These are phyloP conservation scores for Apocheima hispidaria DNA, from an alignment of 2,888 invertebrate species.

Conservation along the genomic window DNA sequence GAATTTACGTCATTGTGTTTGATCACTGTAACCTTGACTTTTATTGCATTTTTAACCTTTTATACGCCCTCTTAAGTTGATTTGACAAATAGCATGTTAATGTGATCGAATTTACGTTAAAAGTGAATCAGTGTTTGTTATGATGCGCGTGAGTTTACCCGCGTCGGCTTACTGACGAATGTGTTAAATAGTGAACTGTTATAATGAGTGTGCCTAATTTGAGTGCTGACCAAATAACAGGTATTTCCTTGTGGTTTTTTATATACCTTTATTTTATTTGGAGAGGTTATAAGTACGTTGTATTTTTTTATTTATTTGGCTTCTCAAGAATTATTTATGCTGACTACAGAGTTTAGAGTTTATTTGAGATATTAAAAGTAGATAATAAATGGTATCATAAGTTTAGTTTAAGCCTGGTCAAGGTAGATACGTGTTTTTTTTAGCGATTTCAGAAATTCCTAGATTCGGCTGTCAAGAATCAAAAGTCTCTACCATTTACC, in stretches of 20 bases:
- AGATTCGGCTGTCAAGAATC: no score
- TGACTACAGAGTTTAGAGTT: no score
- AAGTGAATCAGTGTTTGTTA: constrained; percentile 73
- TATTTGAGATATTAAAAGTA: no score
- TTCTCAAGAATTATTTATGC: no score
- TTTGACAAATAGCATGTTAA: constrained; percentile 65
- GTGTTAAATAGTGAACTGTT: constrained; percentile 30
- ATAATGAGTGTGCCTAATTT: constrained; percentile 82
- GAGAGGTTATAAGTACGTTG: background rate
- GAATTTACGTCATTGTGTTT: background rate
- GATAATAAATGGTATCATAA: no score
- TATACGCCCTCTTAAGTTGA: constrained; percentile 52
- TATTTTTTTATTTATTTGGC: background rate
- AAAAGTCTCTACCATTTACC: no score
- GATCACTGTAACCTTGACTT: constrained; percentile 8
- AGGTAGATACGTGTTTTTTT: no score
- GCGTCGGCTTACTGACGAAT: constrained; percentile 47
- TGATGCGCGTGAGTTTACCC: constrained; percentile 64
- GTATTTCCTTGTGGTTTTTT: constrained; percentile 50
- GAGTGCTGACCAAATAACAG: constrained; percentile 79
- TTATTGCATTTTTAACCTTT: constrained; percentile 47
- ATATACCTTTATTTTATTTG: background rate
- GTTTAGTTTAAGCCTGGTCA: no score
- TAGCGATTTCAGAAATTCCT: no score
- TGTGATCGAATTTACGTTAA: constrained; percentile 70